phyloP scores from a whole-genome alignment of 2,797 vertebrate genomes.

The Ptychadena robeensis region DNA sequence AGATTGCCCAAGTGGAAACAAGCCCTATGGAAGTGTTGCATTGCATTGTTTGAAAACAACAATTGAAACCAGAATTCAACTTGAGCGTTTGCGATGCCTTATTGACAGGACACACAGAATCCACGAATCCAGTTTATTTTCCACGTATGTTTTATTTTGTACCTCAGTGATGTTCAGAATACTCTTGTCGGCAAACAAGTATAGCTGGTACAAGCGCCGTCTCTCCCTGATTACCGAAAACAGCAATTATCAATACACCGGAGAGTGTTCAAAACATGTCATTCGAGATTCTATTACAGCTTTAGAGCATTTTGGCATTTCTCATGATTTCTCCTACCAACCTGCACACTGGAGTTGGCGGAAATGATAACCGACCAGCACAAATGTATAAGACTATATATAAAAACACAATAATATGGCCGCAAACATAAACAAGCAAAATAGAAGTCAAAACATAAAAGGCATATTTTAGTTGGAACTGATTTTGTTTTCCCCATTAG shows the following conservation, averaged over 20 bases:
- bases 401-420: constrained; percentile 23
- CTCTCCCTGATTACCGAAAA: constrained; percentile 6
- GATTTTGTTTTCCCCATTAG: not conserved
- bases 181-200: not conserved
- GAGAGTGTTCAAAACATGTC: not conserved
- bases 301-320: constrained; percentile 31
- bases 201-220: constrained; percentile 20
- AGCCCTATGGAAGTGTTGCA: too few relatives aligned
- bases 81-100: too few relatives aligned
- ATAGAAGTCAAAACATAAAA: not conserved
- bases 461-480: not conserved
- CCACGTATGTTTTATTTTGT: constrained; percentile 42
- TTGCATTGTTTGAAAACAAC: too few relatives aligned
- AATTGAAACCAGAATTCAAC: too few relatives aligned
- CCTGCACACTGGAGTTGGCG: too few relatives aligned
- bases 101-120: not conserved
- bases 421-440: constrained; percentile 39
- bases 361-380: not conserved
- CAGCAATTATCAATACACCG: not conserved
- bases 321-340: not conserved
- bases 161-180: constrained; percentile 2
- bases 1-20: too few relatives aligned
- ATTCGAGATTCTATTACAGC: not conserved
- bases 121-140: not conserved
- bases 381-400: constrained; percentile 2